Evolutionary conservation across 2,888 invertebrate species (phyloP).

Genomic region (Metacarcinus magister): DNA sequence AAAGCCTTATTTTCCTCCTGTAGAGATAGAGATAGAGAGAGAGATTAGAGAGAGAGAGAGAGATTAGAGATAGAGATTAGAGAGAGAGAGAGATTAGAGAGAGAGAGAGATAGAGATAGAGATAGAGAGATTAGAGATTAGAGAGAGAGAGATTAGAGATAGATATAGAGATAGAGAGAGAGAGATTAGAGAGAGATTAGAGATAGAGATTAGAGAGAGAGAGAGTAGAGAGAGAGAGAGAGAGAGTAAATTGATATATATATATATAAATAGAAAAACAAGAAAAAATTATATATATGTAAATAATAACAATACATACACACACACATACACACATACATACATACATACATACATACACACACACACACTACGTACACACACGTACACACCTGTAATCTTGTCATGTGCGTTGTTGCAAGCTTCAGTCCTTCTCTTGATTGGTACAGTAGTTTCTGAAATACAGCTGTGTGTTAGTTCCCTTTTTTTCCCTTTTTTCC

Average conservation of each 20-base stretch:
- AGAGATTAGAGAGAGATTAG: neutral
- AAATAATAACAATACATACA: neutral
- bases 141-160: neutral
- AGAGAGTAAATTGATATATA: neutral
- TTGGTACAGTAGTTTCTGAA: neutral
- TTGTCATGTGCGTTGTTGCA: neutral
- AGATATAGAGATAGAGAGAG: slow-evolving; percentile 21
- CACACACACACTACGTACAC: slow-evolving; percentile 58
- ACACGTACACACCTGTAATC: neutral
- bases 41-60: slow-evolving; percentile 20
- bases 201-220: neutral
- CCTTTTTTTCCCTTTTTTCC: neutral
- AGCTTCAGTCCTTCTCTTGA: neutral
- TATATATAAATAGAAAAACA: neutral
- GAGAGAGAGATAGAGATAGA: no score
- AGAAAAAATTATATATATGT: no score
- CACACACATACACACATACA: slow-evolving; percentile 55
- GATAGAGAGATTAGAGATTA: no score
- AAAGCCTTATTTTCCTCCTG: no score
- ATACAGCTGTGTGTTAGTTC: neutral
- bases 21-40: neutral
- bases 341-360: slow-evolving; percentile 42
- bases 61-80: neutral
- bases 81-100: no score
- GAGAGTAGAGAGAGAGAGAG: neutral